A percentile compares a stretch with the other conserved stretches of the same genome.
phyloP scores from a whole-genome alignment of 2,113 vertebrate species.

The Prinia subflava region DNA sequence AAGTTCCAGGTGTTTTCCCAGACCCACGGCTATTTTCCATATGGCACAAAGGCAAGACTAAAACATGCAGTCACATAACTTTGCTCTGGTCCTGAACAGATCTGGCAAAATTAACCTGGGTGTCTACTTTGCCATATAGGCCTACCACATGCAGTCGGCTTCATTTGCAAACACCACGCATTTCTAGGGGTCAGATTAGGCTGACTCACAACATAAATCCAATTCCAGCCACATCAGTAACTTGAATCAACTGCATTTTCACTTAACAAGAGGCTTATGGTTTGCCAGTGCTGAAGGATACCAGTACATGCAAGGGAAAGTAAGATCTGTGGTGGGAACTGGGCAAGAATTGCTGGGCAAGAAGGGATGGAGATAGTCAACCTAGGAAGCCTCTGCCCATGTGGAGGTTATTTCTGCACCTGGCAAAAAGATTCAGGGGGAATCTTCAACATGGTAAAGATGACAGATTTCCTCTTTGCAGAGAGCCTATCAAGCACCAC shows the following conservation, averaged over 20 bases:
- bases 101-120: neutral
- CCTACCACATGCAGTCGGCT: neutral
- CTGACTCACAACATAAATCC: neutral
- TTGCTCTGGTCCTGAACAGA: neutral
- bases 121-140: neutral
- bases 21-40: neutral
- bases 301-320: neutral
- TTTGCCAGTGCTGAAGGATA: neutral
- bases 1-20: neutral
- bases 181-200: neutral
- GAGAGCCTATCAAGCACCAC: neutral
- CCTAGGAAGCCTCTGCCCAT: neutral
- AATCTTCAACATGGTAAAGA: neutral
- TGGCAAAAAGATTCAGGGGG: neutral
- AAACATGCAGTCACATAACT: neutral
- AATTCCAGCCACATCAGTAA: neutral
- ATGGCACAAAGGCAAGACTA: rapidly evolving
- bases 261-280: neutral
- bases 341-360: neutral
- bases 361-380: neutral
- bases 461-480: neutral
- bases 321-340: neutral
- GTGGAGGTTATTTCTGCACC: neutral
- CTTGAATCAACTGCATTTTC: neutral
- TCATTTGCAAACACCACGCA: neutral